Conservation (phyloP, 2,797 vertebrate genomes). For the Poeciliopsis presidionis region DNA sequence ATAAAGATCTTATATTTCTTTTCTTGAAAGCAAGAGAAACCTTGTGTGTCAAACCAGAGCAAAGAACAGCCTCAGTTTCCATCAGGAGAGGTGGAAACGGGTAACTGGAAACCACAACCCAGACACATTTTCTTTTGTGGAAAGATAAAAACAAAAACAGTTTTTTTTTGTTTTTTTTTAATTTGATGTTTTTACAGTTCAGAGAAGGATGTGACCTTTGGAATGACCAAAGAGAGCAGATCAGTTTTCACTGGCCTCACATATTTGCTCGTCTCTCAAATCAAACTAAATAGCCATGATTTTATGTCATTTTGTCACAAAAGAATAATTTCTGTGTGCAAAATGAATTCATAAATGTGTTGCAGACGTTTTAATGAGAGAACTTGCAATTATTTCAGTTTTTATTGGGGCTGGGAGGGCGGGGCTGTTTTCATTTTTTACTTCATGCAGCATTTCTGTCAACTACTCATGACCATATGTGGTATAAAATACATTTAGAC, state of each 20-base stretch:
- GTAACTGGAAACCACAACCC: slow-evolving; percentile 51
- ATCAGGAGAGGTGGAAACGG: slow-evolving; percentile 63
- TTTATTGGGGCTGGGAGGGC: background rate
- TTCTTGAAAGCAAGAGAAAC: slow-evolving; percentile 28
- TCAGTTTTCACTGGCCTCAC: slow-evolving; percentile 41
- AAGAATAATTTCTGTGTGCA: slow-evolving; percentile 35
- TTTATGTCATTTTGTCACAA: slow-evolving; percentile 45
- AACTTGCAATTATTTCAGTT: background rate
- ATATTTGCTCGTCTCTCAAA: slow-evolving; percentile 31
- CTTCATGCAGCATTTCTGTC: slow-evolving; percentile 9
- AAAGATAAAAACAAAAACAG: slow-evolving; percentile 53
- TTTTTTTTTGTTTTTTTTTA: slow-evolving; percentile 34
- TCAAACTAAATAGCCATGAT: slow-evolving; percentile 43
- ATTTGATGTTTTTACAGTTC: slow-evolving; percentile 39
- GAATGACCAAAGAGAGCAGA: slow-evolving; percentile 40
- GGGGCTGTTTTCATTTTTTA: background rate
- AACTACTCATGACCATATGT: background rate
- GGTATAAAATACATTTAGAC: background rate
- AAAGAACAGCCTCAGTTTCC: slow-evolving; percentile 53
- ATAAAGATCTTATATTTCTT: slow-evolving; percentile 14
- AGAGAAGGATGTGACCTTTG: slow-evolving; percentile 47
- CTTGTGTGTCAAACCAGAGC: slow-evolving; percentile 26
- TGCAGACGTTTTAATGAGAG: slow-evolving; percentile 12
- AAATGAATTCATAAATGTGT: slow-evolving; percentile 40
- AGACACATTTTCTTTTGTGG: slow-evolving; percentile 59